These are phyloP conservation scores for Ennomos quercinarius DNA, from an alignment of 2,888 invertebrate genomes.

Conservation along the genomic window DNA sequence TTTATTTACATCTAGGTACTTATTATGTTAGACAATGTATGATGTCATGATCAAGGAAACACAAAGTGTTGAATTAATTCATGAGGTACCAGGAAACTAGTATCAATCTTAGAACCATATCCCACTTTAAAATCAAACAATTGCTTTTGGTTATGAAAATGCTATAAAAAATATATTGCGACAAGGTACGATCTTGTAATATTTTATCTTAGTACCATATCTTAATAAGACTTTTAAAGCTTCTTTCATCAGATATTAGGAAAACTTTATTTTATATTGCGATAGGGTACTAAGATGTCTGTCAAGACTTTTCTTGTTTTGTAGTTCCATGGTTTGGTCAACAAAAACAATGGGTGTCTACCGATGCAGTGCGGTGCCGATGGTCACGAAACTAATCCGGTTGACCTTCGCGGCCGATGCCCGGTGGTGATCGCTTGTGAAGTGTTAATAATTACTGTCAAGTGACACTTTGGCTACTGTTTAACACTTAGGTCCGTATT, in stretches of 20 bases:
- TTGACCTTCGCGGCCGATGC: constrained; percentile 11
- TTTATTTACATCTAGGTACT: constrained; percentile 30
- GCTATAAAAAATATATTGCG: neutral
- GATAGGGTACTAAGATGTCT: neutral
- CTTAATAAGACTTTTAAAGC: too few relatives aligned
- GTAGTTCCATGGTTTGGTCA: constrained; percentile 38
- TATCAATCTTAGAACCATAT: constrained; percentile 3
- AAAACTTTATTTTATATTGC: too few relatives aligned
- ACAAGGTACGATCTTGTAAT: neutral
- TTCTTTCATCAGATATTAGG: too few relatives aligned
- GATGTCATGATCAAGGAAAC: constrained; percentile 48
- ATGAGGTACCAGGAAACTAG: constrained; percentile 33
- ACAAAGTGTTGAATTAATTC: constrained; percentile 45
- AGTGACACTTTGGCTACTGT: constrained; percentile 13
- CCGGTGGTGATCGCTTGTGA: constrained; percentile 3
- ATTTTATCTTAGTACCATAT: too few relatives aligned
- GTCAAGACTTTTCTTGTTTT: constrained; percentile 23
- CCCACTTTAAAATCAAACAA: neutral
- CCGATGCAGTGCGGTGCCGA: neutral
- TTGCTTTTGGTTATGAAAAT: neutral
- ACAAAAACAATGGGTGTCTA: constrained; percentile 41
- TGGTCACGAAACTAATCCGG: constrained; percentile 5
- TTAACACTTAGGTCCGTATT: neutral
- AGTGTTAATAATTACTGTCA: neutral
- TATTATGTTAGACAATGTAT: constrained; percentile 30